A percentile compares a stretch with the other conserved stretches of the same genome.
phyloP scores from a whole-genome alignment of 1,140 invertebrate species.

The Arion vulgaris region DNA sequence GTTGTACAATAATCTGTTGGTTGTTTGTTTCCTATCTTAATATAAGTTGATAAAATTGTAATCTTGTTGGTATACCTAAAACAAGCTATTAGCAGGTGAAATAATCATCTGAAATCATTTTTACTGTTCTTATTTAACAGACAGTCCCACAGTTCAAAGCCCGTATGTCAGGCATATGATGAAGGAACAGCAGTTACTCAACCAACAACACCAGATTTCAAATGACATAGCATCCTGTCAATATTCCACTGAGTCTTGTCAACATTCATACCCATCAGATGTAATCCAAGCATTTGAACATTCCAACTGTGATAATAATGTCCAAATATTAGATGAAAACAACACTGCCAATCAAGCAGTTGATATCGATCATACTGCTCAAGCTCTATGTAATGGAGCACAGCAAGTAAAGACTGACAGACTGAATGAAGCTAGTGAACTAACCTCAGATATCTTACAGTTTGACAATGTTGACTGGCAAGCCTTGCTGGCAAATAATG shows the following conservation, averaged over 20 bases:
- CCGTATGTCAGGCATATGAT: conserved; percentile 61
- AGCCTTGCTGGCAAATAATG: conserved; percentile 1
- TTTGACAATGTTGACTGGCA: conserved; percentile 20
- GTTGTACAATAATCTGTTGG: no score
- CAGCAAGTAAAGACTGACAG: neutral
- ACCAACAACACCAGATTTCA: neutral
- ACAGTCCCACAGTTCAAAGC: conserved; percentile 52
- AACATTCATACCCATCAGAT: neutral
- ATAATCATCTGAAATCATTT: neutral
- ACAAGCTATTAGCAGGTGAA: no score
- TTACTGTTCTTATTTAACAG: conserved; percentile 44
- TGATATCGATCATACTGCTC: neutral
- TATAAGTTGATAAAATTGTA: no score
- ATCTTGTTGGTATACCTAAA: no score
- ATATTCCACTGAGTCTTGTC: neutral
- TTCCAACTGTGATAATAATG: neutral
- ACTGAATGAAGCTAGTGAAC: neutral
- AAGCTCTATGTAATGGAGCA: neutral
- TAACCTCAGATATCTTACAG: neutral
- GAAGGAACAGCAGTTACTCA: conserved; percentile 50
- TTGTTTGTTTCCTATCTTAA: no score
- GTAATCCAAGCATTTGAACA: neutral
- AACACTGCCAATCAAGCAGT: neutral
- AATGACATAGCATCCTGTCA: neutral
- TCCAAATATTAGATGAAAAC: neutral